Evolutionary conservation across 2,797 vertebrate species (phyloP), one percentile per base, ranked within the genome.

Genomic region (Yasuhikotakia modesta): DNA sequence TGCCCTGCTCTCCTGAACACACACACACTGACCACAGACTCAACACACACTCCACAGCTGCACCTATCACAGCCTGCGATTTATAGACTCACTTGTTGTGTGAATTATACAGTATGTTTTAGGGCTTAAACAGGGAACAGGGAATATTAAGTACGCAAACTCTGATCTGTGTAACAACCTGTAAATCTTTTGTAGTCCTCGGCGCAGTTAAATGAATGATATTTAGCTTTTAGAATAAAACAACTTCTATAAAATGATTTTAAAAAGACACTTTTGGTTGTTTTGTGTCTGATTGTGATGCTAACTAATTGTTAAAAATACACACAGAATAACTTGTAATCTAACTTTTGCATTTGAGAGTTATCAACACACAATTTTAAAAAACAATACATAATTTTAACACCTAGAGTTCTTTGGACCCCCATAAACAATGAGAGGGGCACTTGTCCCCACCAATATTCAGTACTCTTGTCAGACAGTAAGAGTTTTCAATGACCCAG

Each of bases 11-110:
- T 68, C 30, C 60, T 57, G 46, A 48, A 21, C 64, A 53, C 65
- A 50, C 65, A 50, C 79, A 39, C 58, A 19, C 12, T 24, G 46
- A 63, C 45, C 53, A 70, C 68, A 60, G 57, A 79, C 60, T 12
- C 58, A 58, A 57, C 16, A 57, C 66, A 24, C 73, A 43, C 46
- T 39, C 55, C 72, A 72, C 69, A 60, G 73, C 74, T 76, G 67
- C 68, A 78, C 58, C 68, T 32, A 72, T 52, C 70, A 70, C 43
- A 61, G 69, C 21, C 60, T 65, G 58, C 64, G 57, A 70, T 48
- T 70, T 63, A 64, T 53, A 60, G 13, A 74, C 45, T 68, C 35
- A 72, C 24, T 60, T 55, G 63, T 35, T 61, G 30, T 50, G 46
- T 6, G 50, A 80, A 69, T 70, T 68, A 68, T 45, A 74, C 45